A percentile compares a stretch with the other conserved stretches of the same genome.
phyloP scores from a whole-genome alignment of 2,797 vertebrate species.

The Anas flavirostris region DNA sequence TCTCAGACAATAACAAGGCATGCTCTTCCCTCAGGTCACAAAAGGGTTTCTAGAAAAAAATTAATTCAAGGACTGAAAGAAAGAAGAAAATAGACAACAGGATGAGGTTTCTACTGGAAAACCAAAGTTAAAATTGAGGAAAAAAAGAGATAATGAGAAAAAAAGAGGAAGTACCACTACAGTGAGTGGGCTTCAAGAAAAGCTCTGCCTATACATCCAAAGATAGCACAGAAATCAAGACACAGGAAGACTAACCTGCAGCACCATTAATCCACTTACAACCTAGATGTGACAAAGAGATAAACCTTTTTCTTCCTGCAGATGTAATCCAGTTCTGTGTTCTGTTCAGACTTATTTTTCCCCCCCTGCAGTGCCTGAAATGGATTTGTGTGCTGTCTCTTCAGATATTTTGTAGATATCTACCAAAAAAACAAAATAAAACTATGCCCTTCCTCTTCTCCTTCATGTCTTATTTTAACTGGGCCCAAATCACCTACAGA shows the following conservation, averaged over 20 bases:
- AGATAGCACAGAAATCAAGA: not conserved
- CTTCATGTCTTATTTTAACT: not conserved
- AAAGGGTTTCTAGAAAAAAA: not conserved
- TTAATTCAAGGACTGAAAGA: not conserved
- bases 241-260: not conserved
- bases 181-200: not conserved
- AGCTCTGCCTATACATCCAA: not conserved
- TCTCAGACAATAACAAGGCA: not conserved
- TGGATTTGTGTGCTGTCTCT: not conserved
- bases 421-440: not conserved
- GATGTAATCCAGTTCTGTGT: not conserved
- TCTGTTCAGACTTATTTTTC: not conserved
- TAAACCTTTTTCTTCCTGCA: not conserved
- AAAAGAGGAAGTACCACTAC: not conserved
- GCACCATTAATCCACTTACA: not conserved
- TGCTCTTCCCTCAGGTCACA: not conserved
- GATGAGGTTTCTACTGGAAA: not conserved
- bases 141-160: not conserved
- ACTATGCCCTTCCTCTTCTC: not conserved
- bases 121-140: not conserved
- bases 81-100: not conserved
- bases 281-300: not conserved
- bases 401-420: not conserved
- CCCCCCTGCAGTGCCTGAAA: not conserved
- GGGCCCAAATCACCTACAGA: not conserved